Conservation (phyloP, 2,888 invertebrate species). For the Caenorhabditis panamensis region DNA sequence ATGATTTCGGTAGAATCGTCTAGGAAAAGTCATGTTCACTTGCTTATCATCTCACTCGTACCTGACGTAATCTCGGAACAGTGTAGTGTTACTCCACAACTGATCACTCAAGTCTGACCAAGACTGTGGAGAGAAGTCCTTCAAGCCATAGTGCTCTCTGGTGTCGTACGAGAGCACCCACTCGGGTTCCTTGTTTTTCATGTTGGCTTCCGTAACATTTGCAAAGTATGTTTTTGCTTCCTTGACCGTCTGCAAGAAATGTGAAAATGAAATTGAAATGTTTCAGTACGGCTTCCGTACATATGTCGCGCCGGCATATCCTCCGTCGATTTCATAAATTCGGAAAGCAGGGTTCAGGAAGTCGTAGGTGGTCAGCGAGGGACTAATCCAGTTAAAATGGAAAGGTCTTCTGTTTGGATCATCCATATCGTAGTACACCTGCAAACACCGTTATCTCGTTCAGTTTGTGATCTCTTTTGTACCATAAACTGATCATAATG, state of each 20-base stretch:
- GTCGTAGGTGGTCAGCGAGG: constrained; percentile 88
- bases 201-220: constrained; percentile 71
- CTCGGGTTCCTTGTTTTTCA: constrained; percentile 67
- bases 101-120: constrained; percentile 70
- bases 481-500: constrained; percentile 90
- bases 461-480: not conserved
- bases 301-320: constrained; percentile 82
- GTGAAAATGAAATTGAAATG: constrained; percentile 30
- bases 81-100: constrained; percentile 63
- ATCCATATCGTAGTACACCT: constrained; percentile 73
- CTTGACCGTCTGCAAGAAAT: constrained; percentile 71
- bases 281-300: constrained; percentile 53
- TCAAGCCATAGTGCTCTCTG: constrained; percentile 68
- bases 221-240: constrained; percentile 74
- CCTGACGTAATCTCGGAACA: constrained; percentile 71
- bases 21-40: constrained; percentile 15
- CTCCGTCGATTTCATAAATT: constrained; percentile 95
- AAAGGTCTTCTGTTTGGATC: constrained; percentile 70
- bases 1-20: constrained; percentile 65
- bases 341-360: constrained; percentile 92
- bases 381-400: constrained; percentile 85
- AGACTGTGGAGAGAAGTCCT: constrained; percentile 74
- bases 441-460: not conserved
- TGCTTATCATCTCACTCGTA: constrained; percentile 13
- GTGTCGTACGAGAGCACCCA: constrained; percentile 69